These are phyloP conservation scores for Buphagus erythrorhynchus DNA, from an alignment of 2,797 vertebrate species.

Conservation along the genomic window DNA sequence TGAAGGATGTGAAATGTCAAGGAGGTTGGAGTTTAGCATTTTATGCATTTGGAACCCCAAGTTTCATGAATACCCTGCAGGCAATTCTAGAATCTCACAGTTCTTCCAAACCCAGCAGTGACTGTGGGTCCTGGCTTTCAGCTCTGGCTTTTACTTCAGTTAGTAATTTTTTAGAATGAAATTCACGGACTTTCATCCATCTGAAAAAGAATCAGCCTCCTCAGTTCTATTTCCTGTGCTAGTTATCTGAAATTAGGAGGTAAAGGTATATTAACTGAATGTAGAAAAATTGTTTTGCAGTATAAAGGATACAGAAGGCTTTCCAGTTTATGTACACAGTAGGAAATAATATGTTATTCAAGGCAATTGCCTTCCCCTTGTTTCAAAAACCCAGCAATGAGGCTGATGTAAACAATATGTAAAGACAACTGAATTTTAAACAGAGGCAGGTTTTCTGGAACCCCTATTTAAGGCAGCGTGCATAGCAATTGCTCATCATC, in stretches of 20 bases:
- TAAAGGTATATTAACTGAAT: neutral
- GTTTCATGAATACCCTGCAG: neutral
- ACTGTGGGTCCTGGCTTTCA: neutral
- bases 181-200: neutral
- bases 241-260: neutral
- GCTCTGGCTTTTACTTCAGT: neutral
- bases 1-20: neutral
- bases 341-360: conserved; percentile 25
- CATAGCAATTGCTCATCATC: neutral
- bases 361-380: neutral
- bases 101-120: neutral
- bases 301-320: neutral
- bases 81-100: neutral
- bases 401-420: neutral
- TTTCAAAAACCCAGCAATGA: conserved; percentile 1
- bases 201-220: neutral
- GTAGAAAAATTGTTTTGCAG: neutral
- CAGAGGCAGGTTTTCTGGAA: neutral
- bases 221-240: neutral
- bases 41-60: neutral
- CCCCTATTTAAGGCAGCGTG: neutral
- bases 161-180: neutral
- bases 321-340: neutral
- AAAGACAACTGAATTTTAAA: conserved; percentile 4
- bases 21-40: neutral